phyloP scores from a whole-genome alignment of 1,140 invertebrate species.

The Cyphomyrmex costatus region DNA sequence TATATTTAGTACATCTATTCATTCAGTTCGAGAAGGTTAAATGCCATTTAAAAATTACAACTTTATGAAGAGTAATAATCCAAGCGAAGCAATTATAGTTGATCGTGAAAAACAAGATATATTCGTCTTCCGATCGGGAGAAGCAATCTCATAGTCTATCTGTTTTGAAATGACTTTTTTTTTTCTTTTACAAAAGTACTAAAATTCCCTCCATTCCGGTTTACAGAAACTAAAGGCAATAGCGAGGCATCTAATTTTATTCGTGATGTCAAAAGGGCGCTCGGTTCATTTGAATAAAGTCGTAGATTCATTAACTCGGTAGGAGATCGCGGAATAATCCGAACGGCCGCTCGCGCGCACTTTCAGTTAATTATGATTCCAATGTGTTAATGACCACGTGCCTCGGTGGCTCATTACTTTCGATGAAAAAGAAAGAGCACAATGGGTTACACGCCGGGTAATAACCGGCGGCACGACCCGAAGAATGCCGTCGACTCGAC shows the following conservation, averaged over 20 bases:
- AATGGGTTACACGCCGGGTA: conserved; percentile 53
- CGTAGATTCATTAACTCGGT: conserved; percentile 57
- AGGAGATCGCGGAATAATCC: conserved; percentile 54
- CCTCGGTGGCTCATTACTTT: conserved; percentile 58
- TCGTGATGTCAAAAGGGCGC: neutral
- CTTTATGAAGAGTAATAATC: neutral
- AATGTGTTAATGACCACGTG: conserved; percentile 64
- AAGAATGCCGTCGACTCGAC: conserved; percentile 61
- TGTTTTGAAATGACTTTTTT: neutral
- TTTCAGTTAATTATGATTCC: conserved; percentile 58
- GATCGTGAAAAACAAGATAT: neutral
- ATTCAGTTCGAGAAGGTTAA: neutral
- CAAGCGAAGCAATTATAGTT: neutral
- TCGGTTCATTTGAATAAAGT: conserved; percentile 36
- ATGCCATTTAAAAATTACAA: neutral
- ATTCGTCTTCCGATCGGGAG: neutral
- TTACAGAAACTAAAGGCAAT: neutral
- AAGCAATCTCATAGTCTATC: neutral
- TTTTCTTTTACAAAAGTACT: neutral
- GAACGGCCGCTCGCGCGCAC: conserved; percentile 24
- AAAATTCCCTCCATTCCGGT: neutral
- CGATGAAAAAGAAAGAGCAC: conserved; percentile 59
- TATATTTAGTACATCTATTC: too few relatives aligned
- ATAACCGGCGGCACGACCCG: conserved; percentile 60
- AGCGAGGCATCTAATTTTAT: neutral